Base-by-base conservation (phyloP, 2,113 vertebrate genomes). In the Platycercus adscitus region DNA sequence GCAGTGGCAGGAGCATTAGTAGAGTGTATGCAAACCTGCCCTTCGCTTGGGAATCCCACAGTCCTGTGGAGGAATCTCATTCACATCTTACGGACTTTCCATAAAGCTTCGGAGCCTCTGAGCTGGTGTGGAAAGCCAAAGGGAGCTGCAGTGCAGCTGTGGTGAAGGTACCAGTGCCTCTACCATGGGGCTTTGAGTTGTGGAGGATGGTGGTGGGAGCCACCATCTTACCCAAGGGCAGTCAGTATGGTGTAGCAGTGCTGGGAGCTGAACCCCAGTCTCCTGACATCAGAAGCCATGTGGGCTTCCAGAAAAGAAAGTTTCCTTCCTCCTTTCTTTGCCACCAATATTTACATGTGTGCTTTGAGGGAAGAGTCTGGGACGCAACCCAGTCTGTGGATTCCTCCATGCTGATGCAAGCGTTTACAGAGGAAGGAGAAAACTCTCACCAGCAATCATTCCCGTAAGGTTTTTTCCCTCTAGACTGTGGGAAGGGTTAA, bases 401-500 rank as follows among this genome's bases (percentile, higher is more conserved):
- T n/a, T 87, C 29, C 17, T 77, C 3, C 1, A 3, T 52, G 33
- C 31, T 50, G 52, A 20, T 71, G 18, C 41, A 35, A n/a, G 33
- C 4, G 15, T 63, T 41, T 65, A 26, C 9, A n/a, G 71, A 70
- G 68, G 41, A 56, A 61, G 41, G 15, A 66, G 68, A 63, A 55
- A 68, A 39, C 49, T 87, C 26, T 85, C 4, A 5, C 18, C 41
- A 53, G 14, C 18, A 50, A 9, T 52, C 16, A 6, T 61, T 73
- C 37, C 50, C 26, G 17, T 78, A 49, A 41, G 0, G 1, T 44
- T 77, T 80, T 86, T 69, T 14, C 21, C 33, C 17, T 2, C 37
- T 55, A 35, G 20, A 10, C 31, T 90, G 41, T 37, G 86, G 80
- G 39, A 96, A 83, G 93, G 93, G 93, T 96, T 96, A 97, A 96